Evolutionary conservation across 2,113 vertebrate genomes (phyloP).

Genomic region (Oceanites oceanicus): DNA sequence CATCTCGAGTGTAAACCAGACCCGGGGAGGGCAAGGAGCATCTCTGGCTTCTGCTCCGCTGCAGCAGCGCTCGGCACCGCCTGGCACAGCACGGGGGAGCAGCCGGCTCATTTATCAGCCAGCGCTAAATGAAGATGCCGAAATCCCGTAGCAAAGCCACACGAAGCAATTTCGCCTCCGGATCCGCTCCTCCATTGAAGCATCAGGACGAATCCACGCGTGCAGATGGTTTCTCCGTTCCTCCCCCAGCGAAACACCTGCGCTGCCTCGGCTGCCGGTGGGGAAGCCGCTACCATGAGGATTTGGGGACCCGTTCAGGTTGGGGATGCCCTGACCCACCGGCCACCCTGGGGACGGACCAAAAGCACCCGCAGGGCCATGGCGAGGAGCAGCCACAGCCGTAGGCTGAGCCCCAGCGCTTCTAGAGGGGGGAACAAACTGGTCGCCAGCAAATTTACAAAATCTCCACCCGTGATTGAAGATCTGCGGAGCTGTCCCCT

Average conservation of each 20-base stretch:
- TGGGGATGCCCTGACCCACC: neutral
- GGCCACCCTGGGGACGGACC: rapidly evolving
- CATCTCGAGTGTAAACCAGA: too few species aligned
- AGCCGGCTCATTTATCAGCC: neutral
- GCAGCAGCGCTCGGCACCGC: neutral
- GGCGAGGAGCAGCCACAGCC: rapidly evolving
- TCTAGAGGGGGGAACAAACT: rapidly evolving
- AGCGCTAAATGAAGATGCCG: neutral
- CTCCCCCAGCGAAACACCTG: neutral
- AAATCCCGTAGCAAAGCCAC: neutral
- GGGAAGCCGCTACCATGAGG: neutral
- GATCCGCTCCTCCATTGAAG: neutral
- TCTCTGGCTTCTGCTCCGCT: rapidly evolving
- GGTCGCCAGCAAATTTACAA: rapidly evolving
- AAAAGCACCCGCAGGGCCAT: rapidly evolving
- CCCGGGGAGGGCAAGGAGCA: neutral
- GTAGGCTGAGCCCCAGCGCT: rapidly evolving
- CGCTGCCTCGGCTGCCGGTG: rapidly evolving
- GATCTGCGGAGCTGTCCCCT: neutral
- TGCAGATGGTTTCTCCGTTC: neutral
- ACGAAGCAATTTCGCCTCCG: neutral
- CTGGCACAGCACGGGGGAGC: neutral
- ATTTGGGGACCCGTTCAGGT: neutral
- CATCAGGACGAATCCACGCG: rapidly evolving
- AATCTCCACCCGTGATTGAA: rapidly evolving